Conservation (phyloP, 2,888 invertebrate species). For the Cheilosia vulpina region DNA sequence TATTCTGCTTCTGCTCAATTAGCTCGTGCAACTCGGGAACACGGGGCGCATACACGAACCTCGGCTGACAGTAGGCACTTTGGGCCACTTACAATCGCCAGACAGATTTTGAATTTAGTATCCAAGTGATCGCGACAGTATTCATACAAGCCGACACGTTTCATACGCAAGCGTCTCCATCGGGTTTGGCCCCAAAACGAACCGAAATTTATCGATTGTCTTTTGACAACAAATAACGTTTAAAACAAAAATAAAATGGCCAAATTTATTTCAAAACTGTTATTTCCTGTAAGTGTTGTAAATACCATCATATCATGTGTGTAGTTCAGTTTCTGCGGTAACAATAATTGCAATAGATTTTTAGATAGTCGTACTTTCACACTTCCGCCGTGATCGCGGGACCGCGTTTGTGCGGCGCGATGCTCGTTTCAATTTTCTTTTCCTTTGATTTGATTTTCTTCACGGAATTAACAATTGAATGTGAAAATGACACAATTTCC, state of each 20-base stretch:
- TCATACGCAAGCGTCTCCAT: slow-evolving; percentile 22
- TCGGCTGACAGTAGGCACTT: slow-evolving; percentile 41
- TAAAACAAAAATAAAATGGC: slow-evolving; percentile 54
- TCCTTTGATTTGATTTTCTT: slow-evolving; percentile 62
- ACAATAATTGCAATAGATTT: not conserved
- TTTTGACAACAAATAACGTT: slow-evolving; percentile 2
- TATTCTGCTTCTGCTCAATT: slow-evolving; percentile 19
- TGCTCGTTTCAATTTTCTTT: slow-evolving; percentile 24
- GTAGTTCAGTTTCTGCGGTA: not conserved
- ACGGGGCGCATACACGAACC: slow-evolving; percentile 12
- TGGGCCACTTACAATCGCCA: slow-evolving; percentile 51
- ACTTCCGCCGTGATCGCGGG: slow-evolving; percentile 47
- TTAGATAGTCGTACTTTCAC: slow-evolving; percentile 59
- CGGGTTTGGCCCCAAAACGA: slow-evolving; percentile 60
- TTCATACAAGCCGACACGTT: slow-evolving; percentile 62
- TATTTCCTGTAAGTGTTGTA: slow-evolving; percentile 68
- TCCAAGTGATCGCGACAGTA: slow-evolving; percentile 68
- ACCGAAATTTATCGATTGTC: slow-evolving; percentile 6
- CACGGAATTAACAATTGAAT: slow-evolving; percentile 63
- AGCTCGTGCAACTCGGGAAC: slow-evolving; percentile 34
- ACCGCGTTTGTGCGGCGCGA: not conserved
- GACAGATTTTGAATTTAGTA: slow-evolving; percentile 51
- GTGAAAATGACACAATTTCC: slow-evolving; percentile 73
- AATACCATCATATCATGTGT: not conserved
- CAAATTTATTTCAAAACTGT: slow-evolving; percentile 53